Evolutionary conservation across 2,888 invertebrate genomes (phyloP).

Genomic region (Nasonia oneida): DNA sequence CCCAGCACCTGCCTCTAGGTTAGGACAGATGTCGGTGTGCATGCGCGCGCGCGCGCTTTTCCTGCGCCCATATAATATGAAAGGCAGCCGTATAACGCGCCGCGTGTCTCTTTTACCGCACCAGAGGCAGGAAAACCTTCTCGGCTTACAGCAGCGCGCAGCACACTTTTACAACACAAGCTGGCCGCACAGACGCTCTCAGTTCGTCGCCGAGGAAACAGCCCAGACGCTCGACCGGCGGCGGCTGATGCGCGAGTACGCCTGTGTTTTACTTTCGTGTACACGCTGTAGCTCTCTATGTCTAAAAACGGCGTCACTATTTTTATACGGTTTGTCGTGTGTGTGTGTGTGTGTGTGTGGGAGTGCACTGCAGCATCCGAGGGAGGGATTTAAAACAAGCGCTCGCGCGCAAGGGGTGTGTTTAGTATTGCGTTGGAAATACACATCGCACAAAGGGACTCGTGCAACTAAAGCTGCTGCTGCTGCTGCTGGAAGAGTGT

Average conservation of each 20-base stretch:
- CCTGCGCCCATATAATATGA: constrained; percentile 30
- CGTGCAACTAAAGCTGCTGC: not conserved
- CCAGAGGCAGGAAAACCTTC: constrained; percentile 40
- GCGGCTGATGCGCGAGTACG: not conserved
- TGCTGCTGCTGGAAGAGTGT: constrained; percentile 16
- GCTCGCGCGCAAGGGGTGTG: not conserved
- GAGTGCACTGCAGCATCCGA: not conserved
- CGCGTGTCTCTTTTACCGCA: constrained; percentile 6
- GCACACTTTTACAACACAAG: constrained; percentile 23
- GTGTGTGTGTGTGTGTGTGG: not conserved
- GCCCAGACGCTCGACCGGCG: not conserved
- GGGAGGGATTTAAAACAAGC: not conserved
- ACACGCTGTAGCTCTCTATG: not conserved
- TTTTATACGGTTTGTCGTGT: not conserved
- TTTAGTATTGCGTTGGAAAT: not conserved
- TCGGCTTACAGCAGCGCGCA: constrained; percentile 24
- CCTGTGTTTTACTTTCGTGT: not conserved
- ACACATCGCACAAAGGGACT: not conserved
- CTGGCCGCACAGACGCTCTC: constrained; percentile 12
- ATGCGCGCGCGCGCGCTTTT: constrained; percentile 37
- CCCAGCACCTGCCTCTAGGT: constrained; percentile 45
- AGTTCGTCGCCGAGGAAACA: constrained; percentile 20
- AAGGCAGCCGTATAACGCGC: constrained; percentile 7
- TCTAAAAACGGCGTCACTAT: not conserved
- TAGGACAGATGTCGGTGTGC: constrained; percentile 34